These are phyloP conservation scores for Lacerta bilineata DNA, from an alignment of 2,797 vertebrate species.

Conservation along the genomic window DNA sequence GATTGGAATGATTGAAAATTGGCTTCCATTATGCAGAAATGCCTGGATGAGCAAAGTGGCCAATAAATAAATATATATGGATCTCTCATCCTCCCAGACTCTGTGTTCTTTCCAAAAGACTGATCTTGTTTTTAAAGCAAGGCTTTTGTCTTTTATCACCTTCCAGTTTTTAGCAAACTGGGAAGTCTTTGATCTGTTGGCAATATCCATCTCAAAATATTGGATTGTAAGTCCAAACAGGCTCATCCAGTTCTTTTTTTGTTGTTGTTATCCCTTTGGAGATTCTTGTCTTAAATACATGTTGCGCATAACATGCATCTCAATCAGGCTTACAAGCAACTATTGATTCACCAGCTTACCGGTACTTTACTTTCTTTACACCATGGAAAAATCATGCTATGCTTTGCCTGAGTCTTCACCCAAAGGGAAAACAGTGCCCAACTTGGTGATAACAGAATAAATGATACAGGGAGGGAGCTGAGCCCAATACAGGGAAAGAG, in stretches of 20 bases:
- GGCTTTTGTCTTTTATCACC: neutral
- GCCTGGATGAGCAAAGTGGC: neutral
- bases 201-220: neutral
- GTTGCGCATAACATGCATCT: too few relatives aligned
- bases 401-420: too few relatives aligned
- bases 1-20: accelerated
- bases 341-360: neutral
- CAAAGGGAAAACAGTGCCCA: too few relatives aligned
- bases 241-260: neutral
- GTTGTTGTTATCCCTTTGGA: neutral
- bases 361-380: neutral
- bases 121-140: neutral
- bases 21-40: accelerated
- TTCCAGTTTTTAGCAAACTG: neutral
- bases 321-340: neutral
- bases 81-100: neutral
- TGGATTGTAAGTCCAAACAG: neutral
- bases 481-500: too few relatives aligned
- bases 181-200: neutral
- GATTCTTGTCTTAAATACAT: neutral
- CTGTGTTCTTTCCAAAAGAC: neutral
- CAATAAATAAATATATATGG: neutral
- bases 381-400: neutral
- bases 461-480: too few relatives aligned
- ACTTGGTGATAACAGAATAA: too few relatives aligned